Evolutionary conservation across 2,888 invertebrate species (phyloP).

Genomic region (Lordiphosa fenestrarum): DNA sequence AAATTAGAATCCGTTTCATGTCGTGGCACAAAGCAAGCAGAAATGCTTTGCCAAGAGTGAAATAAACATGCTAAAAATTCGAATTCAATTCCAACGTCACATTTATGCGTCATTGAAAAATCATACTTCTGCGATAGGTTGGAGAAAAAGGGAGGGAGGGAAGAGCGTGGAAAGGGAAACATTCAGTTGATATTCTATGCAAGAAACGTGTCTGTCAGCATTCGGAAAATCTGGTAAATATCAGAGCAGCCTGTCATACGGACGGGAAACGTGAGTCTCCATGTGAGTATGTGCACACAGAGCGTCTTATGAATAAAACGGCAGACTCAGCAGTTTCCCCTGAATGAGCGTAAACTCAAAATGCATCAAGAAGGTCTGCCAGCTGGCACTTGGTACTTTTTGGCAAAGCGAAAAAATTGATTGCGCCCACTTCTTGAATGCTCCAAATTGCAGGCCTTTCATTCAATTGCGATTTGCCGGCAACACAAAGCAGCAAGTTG

Average conservation of each 20-base stretch:
- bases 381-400: constrained; percentile 12
- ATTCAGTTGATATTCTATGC: constrained; percentile 52
- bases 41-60: constrained; percentile 19
- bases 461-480: constrained; percentile 17
- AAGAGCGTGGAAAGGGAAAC: background rate
- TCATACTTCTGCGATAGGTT: constrained; percentile 38
- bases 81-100: constrained; percentile 57
- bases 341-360: constrained; percentile 2
- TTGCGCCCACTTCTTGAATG: constrained; percentile 20
- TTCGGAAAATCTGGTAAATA: constrained; percentile 53
- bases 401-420: constrained; percentile 6
- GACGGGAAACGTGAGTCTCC: too few species aligned
- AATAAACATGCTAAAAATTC: constrained; percentile 43
- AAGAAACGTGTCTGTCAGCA: constrained; percentile 60
- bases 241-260: constrained; percentile 49
- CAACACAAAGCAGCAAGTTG: constrained; percentile 28
- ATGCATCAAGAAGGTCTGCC: constrained; percentile 7
- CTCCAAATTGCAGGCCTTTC: constrained; percentile 37
- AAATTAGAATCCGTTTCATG: constrained; percentile 30
- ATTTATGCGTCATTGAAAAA: constrained; percentile 44
- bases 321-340: constrained; percentile 10
- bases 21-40: constrained; percentile 11
- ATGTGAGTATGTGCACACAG: constrained; percentile 20
- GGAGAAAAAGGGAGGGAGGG: background rate
- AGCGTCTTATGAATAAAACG: constrained; percentile 51